Evolutionary conservation across 1,140 invertebrate genomes (phyloP), one percentile per base, ranked within the genome.

Genomic region (Achatina immaculata): DNA sequence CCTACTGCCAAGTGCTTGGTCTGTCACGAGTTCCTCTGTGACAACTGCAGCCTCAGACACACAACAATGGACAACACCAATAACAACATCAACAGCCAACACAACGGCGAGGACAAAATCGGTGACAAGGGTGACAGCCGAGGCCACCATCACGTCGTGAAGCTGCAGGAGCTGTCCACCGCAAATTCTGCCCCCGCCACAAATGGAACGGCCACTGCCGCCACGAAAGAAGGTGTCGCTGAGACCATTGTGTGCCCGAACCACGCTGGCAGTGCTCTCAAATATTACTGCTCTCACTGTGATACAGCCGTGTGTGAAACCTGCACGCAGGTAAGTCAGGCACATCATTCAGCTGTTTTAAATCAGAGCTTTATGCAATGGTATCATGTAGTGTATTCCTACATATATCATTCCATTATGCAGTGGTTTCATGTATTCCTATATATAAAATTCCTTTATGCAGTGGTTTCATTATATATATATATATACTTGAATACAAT

Each of bases 231-330:
- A 84, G 65, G 81, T 83, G 16, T 62, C 83, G 14, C 73, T 14
- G 85, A 82, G 19, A 81, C 78, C 31, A 83, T 91, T 45, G 88
- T 90, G 21, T 92, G 91, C 83, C 89, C 89, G 0, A 91, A 88
- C 71, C 90, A 92, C 82, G 85, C 86, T 28, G 88, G 88, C 24
- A 92, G 92, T 81, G 90, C 91, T 1, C 84, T 93, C 45, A 85
- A 91, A 71, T 93, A 92, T 85, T 93, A 92, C 86, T 93, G 93
- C 85, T 86, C 89, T 11, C 90, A 92, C 68, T 93, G 93, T 86
- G 93, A 93, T 85, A 93, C 93, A 0, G 92, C 92, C 1, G 90
- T 93, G 65, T 93, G 93, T 83, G 90, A 90, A 62, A 90, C 91
- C 75, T 93, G 93, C 83, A 93, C 93, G 0, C 66, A 80, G 68